phyloP scores from a whole-genome alignment of 2,797 vertebrate species.

The Pangasius mekongensis region DNA sequence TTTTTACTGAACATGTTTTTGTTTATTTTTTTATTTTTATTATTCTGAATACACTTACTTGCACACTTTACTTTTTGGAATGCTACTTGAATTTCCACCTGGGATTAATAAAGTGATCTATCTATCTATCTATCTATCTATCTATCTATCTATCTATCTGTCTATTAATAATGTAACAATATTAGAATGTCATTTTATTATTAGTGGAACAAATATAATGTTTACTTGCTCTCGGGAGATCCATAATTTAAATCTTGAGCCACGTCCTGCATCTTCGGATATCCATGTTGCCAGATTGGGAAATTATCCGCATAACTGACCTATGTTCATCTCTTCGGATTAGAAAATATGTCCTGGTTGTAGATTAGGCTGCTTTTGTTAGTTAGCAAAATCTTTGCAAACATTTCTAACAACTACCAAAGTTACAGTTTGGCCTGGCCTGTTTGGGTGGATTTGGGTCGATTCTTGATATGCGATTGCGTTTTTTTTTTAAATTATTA shows the following conservation, averaged over 20 bases:
- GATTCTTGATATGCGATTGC: neutral
- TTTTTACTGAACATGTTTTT: neutral
- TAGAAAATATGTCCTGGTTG: neutral
- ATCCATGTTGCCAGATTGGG: neutral
- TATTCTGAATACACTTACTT: too few relatives aligned
- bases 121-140: constrained; percentile 12
- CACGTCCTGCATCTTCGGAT: neutral
- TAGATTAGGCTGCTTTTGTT: neutral
- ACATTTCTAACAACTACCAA: neutral
- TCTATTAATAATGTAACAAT: neutral
- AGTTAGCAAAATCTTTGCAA: neutral
- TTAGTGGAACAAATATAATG: neutral
- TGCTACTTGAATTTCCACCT: too few relatives aligned
- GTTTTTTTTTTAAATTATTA: neutral
- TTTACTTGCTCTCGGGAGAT: neutral
- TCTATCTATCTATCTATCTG: constrained; percentile 1
- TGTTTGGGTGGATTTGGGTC: neutral
- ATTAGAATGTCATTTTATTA: neutral
- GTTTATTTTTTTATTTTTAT: neutral
- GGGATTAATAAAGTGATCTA: neutral
- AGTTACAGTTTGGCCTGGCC: too few relatives aligned
- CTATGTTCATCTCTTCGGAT: too few relatives aligned
- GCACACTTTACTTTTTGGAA: neutral
- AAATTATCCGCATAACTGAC: neutral
- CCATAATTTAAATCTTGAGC: neutral